Evolutionary conservation across 2,888 invertebrate genomes (phyloP), one percentile per base, ranked within the genome.

Genomic region (Shargacucullia verbasci): DNA sequence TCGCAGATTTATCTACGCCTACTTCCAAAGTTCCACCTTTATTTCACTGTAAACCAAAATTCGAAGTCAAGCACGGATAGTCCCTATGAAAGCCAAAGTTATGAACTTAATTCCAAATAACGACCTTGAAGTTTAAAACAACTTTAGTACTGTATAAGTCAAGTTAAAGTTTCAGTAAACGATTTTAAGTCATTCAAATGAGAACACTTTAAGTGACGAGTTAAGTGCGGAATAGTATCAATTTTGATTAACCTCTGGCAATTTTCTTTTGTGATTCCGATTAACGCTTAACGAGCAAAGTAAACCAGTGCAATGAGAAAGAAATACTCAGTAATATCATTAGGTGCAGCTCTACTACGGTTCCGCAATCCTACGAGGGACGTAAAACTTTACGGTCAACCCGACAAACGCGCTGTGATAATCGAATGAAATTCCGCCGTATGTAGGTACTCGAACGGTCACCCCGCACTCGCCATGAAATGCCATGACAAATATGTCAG

Each of bases 381-480:
- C 79, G 73, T 84, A 80, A 85, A 85, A 84, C 68, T 82, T 81
- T 79, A 85, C 74, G 74, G 73, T 75, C 66, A 68, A 64, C 73
- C 68, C 63, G 67, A 57, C 62, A 64, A 71, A 68, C 58, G 60
- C 64, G 60, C 25, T 59, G 62, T 50, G 62, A 62, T 70, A 72
- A 73, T 73, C 73, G 73, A 69, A 73, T 66, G 57, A 55, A 69
- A 73, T 62, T 66, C 62, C 41, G n/a, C 53, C 55, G 52, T 62
- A 59, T 59, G 68, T 62, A 59, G 56, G 68, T 63, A 69, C 55
- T 59, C 35, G 29, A 52, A 54, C 45, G 20, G 33, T n/a, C n/a
- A n/a, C n/a, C n/a, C n/a, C n/a, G 35, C 27, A 27, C 33, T 45
- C 7, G 34, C 46, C 40, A 45, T 59, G 56, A 68, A 65, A 62